These are phyloP conservation scores for Rattus norvegicus DNA, from an alignment of 2,113 vertebrate genomes.

Conservation along the genomic window GRCr8 NC_086032.1:108295001-108295500, in stretches of 20 bases:
- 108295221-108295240: conserved; percentile 70
- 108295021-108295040: conserved; percentile 83
- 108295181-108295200: background rate
- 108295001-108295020: too few relatives aligned
- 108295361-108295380: background rate
- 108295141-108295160: background rate
- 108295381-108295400: background rate
- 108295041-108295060: conserved; percentile 91
- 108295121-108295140: background rate
- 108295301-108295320: background rate
- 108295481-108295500: background rate
- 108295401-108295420: background rate
- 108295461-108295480: background rate
- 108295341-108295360: background rate
- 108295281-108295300: background rate
- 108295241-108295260: conserved; percentile 60
- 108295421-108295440: background rate
- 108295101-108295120: too few relatives aligned
- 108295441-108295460: background rate
- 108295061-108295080: conserved; percentile 95
- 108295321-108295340: background rate
- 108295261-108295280: conserved; percentile 9
- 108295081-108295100: conserved; percentile 8
- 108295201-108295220: conserved; percentile 59
- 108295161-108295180: background rate